phyloP scores from a whole-genome alignment of 2,113 vertebrate genomes.

The Acanthochromis polyacanthus region DNA sequence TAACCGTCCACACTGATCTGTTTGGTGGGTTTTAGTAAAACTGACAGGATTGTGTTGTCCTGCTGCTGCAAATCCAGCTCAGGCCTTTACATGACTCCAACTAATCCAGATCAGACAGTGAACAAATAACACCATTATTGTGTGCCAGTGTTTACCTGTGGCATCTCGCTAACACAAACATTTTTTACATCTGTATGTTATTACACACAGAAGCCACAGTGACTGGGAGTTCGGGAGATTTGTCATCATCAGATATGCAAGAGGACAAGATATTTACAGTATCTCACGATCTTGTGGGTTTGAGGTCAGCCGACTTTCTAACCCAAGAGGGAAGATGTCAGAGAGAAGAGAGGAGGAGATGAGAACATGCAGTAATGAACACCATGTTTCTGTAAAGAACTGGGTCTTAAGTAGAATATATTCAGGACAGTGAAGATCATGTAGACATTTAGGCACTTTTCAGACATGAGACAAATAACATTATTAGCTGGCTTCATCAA shows the following conservation, averaged over 20 bases:
- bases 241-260: constrained; percentile 1
- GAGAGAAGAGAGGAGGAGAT: constrained; percentile 18
- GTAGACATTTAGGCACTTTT: no score
- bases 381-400: constrained; percentile 30
- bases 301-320: constrained; percentile 26
- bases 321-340: constrained; percentile 16
- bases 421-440: constrained; percentile 8
- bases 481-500: no score
- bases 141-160: not conserved
- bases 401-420: constrained; percentile 11
- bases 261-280: not conserved
- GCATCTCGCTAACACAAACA: not conserved
- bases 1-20: not conserved
- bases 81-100: not conserved
- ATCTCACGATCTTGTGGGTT: not conserved
- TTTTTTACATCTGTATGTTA: not conserved
- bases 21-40: no score
- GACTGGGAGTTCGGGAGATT: constrained; percentile 4
- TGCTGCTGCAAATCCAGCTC: no score
- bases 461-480: no score
- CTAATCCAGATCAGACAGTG: not conserved
- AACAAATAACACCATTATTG: not conserved
- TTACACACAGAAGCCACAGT: not conserved
- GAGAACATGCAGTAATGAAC: constrained; percentile 44
- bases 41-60: no score